Conservation (phyloP, 2,888 invertebrate species). For the Drosophila recens region DNA sequence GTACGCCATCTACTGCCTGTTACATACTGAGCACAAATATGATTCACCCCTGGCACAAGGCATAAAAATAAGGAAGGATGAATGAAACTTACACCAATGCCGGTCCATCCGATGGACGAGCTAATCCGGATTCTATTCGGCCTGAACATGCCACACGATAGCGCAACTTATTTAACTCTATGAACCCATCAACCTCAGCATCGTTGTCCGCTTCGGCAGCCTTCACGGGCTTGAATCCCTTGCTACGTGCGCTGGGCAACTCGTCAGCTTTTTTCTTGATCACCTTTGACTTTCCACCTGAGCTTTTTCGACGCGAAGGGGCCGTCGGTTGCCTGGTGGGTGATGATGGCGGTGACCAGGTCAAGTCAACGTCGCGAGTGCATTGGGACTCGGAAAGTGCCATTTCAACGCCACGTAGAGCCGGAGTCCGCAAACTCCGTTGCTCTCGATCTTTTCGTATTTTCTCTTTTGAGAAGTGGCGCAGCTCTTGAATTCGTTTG, state of each 20-base stretch:
- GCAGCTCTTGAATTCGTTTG: conserved; percentile 81
- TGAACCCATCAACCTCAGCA: conserved; percentile 55
- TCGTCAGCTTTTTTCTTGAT: conserved; percentile 19
- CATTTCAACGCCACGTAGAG: conserved; percentile 55
- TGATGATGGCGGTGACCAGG: conserved; percentile 39
- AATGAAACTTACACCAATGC: neutral
- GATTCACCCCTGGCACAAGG: neutral
- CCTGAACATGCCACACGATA: conserved; percentile 74
- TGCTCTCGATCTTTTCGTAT: conserved; percentile 65
- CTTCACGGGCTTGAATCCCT: conserved; percentile 18
- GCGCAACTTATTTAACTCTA: conserved; percentile 74
- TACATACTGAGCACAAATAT: too few relatives aligned
- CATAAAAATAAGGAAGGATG: neutral
- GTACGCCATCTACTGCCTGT: too few relatives aligned
- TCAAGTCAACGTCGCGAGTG: conserved; percentile 26
- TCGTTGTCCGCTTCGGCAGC: conserved; percentile 5
- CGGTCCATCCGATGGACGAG: neutral
- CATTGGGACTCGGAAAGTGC: conserved; percentile 53
- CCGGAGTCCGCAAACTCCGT: conserved; percentile 25
- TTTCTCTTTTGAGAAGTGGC: conserved; percentile 77
- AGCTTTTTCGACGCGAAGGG: conserved; percentile 5
- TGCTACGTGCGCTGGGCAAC: conserved; percentile 8
- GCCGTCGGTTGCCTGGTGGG: neutral
- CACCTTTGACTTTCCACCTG: conserved; percentile 15
- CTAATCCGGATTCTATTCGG: conserved; percentile 6